Percentiles rank a stretch among this genome's conserved stretches.
These are phyloP conservation scores for Drosophila arizonae DNA, from an alignment of 1,140 invertebrate genomes.

Conservation along the genomic window DNA sequence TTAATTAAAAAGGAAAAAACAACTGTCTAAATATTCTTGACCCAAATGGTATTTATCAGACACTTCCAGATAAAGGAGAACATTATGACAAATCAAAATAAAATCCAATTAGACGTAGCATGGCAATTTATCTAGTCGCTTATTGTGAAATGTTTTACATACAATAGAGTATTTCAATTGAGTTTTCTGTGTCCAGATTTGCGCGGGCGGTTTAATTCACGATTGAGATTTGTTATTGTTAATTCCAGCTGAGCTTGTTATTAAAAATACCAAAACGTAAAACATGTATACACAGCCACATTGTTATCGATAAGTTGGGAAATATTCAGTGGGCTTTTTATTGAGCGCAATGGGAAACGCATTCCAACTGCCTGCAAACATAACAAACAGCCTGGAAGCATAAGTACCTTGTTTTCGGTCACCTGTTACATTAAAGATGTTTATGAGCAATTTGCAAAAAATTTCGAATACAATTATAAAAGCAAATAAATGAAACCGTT, in stretches of 20 bases:
- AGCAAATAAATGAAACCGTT: too few species aligned
- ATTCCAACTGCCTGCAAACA: slow-evolving; percentile 64
- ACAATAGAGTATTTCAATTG: neutral
- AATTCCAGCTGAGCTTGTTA: neutral
- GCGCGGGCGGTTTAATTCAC: slow-evolving; percentile 30
- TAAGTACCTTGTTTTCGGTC: too few species aligned
- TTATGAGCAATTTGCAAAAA: too few species aligned
- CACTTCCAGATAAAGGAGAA: too few species aligned
- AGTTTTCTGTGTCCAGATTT: neutral
- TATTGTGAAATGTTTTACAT: too few species aligned
- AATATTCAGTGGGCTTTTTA: neutral
- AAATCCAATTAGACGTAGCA: too few species aligned
- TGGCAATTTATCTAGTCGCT: too few species aligned
- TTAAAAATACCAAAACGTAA: neutral
- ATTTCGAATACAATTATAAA: too few species aligned
- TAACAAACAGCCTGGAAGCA: slow-evolving; percentile 22
- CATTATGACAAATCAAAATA: too few species aligned
- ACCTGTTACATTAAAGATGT: too few species aligned
- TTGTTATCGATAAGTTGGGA: slow-evolving; percentile 14
- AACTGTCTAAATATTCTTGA: slow-evolving; percentile 57
- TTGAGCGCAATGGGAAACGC: slow-evolving; percentile 42
- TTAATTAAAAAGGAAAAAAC: slow-evolving; percentile 30
- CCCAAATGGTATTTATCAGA: neutral
- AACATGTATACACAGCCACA: neutral
- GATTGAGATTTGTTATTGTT: slow-evolving; percentile 22